Evolutionary conservation across 2,113 vertebrate species (phyloP).

Genomic region (Syngnathus scovelli): DNA sequence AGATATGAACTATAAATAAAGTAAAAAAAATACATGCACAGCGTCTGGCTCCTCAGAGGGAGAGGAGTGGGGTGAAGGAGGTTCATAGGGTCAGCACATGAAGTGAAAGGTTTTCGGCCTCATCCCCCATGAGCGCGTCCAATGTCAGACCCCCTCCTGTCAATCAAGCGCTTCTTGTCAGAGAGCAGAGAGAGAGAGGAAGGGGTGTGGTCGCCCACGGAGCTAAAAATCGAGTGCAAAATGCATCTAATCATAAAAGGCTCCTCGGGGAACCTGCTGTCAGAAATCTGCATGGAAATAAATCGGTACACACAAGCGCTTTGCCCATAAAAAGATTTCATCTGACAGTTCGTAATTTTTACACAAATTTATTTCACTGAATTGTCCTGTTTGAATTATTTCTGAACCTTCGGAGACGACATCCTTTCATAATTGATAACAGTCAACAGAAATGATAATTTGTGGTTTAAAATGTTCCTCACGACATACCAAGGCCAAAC

Average conservation of each 20-base stretch:
- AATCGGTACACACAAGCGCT: constrained; percentile 5
- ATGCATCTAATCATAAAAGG: constrained; percentile 2
- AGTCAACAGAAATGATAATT: background rate
- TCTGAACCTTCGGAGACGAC: background rate
- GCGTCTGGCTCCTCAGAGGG: constrained; percentile 37
- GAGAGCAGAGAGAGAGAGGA: constrained; percentile 5
- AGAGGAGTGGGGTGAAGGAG: constrained; percentile 33
- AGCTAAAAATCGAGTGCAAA: constrained; percentile 7
- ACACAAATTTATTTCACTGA: background rate
- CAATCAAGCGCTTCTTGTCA: constrained; percentile 42
- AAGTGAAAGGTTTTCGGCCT: constrained; percentile 44
- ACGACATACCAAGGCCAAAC: background rate
- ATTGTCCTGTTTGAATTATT: background rate
- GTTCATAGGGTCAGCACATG: constrained; percentile 42
- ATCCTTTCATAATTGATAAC: background rate
- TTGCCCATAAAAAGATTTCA: background rate
- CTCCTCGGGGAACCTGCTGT: constrained; percentile 4
- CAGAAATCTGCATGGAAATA: constrained; percentile 2
- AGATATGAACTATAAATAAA: constrained; percentile 40
- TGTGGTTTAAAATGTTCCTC: background rate
- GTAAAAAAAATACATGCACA: constrained; percentile 14
- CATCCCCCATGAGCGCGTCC: constrained; percentile 48
- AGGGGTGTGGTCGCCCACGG: background rate
- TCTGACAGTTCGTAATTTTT: background rate
- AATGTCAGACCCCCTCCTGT: constrained; percentile 46